phyloP scores from a whole-genome alignment of 2,888 invertebrate genomes.

The Synanthedon myopaeformis region DNA sequence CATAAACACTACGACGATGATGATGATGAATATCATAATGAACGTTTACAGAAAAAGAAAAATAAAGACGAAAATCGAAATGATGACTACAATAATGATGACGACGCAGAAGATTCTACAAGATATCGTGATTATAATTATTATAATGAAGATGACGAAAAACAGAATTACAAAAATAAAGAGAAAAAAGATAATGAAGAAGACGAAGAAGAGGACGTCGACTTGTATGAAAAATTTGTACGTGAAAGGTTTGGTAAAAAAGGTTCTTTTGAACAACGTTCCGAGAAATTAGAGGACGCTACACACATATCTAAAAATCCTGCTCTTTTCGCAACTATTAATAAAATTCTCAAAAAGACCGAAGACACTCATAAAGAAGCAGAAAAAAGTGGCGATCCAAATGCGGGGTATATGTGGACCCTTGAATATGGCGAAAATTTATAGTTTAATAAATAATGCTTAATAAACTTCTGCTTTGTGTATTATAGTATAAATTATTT shows the following conservation, averaged over 20 bases:
- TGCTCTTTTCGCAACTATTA: constrained; percentile 36
- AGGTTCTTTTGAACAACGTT: constrained; percentile 38
- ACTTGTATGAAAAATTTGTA: constrained; percentile 61
- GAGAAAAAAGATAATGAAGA: constrained; percentile 9
- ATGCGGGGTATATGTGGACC: constrained; percentile 65
- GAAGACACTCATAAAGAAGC: constrained; percentile 46
- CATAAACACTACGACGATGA: constrained; percentile 22
- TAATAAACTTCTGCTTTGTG: too few relatives aligned
- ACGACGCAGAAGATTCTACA: constrained; percentile 11
- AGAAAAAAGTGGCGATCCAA: constrained; percentile 49
- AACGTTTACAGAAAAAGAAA: constrained; percentile 6
- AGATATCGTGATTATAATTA: constrained; percentile 15
- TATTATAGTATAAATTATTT: too few relatives aligned
- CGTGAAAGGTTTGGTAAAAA: constrained; percentile 56
- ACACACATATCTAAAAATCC: constrained; percentile 25
- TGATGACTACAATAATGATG: constrained; percentile 12
- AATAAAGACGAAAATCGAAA: constrained; percentile 13
- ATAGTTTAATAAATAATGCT: constrained; percentile 9
- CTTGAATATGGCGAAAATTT: constrained; percentile 62
- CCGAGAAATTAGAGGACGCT: constrained; percentile 29
- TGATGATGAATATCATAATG: constrained; percentile 13
- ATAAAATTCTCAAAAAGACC: constrained; percentile 49
- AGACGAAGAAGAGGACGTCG: constrained; percentile 28
- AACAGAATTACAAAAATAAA: constrained; percentile 27
- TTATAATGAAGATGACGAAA: constrained; percentile 13